Percentiles rank a stretch among this genome's conserved stretches.
phyloP scores from a whole-genome alignment of 2,888 invertebrate species.

The Caenorhabditis zanzibari region DNA sequence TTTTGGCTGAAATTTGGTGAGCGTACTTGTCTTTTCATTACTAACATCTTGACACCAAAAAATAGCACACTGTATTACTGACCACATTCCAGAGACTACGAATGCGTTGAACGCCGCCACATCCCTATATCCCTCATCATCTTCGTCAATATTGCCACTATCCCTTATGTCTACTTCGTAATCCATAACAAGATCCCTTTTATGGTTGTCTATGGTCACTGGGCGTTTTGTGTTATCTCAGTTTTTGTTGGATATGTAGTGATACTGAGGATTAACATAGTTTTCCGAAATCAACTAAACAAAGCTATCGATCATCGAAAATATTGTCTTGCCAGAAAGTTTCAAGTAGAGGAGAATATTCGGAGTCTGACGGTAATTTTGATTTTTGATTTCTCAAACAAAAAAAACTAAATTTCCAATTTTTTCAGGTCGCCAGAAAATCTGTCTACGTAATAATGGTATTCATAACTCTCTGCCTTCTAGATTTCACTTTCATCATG shows the following conservation, averaged over 20 bases:
- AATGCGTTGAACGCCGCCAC: conserved; percentile 28
- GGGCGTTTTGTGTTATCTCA: conserved; percentile 16
- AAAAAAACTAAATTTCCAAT: not conserved
- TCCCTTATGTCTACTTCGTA: conserved; percentile 39
- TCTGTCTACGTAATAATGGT: not conserved
- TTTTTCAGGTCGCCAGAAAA: conserved; percentile 18
- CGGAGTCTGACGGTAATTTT: conserved; percentile 11
- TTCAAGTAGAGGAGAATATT: conserved; percentile 32
- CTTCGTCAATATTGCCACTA: conserved; percentile 10
- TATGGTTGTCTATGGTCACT: conserved; percentile 27
- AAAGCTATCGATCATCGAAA: not conserved
- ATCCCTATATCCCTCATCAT: conserved; percentile 35
- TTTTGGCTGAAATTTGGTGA: too few species aligned
- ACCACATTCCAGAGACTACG: conserved; percentile 47
- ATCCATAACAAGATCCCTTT: conserved; percentile 42
- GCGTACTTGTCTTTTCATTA: too few species aligned
- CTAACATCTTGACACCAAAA: too few species aligned
- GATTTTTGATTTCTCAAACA: not conserved
- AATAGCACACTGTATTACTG: too few species aligned
- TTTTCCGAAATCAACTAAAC: conserved; percentile 15
- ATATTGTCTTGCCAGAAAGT: conserved; percentile 12
- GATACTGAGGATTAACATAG: conserved; percentile 17
- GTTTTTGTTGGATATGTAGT: conserved; percentile 12
- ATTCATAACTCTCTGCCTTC: conserved; percentile 3
- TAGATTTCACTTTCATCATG: conserved; percentile 14